phyloP scores from a whole-genome alignment of 2,797 vertebrate species.

The Falco biarmicus region DNA sequence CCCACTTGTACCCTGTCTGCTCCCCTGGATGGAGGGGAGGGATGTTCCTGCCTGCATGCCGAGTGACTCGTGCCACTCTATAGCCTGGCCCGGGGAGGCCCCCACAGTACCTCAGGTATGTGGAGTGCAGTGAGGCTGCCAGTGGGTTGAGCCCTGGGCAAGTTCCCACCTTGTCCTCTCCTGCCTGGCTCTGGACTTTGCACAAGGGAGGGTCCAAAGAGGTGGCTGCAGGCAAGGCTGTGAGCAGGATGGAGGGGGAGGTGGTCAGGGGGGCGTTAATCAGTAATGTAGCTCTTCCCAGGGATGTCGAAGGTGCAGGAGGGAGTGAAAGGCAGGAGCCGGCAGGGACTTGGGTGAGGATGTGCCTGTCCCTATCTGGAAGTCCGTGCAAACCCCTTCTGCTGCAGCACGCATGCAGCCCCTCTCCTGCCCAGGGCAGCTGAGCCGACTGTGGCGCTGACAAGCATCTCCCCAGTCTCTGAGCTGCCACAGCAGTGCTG shows the following conservation, averaged over 20 bases:
- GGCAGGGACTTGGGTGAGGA: background rate
- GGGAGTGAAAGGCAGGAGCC: background rate
- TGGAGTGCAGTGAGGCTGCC: background rate
- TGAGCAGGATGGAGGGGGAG: background rate
- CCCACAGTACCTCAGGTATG: background rate
- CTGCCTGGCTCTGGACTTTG: background rate
- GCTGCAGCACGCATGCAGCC: background rate
- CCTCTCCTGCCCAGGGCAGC: background rate
- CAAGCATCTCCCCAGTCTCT: background rate
- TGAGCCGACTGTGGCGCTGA: fast-evolving
- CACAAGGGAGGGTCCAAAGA: background rate
- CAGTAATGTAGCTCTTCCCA: background rate
- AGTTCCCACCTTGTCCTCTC: background rate
- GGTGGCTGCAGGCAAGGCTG: background rate
- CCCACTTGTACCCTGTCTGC: background rate
- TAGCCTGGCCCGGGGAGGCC: background rate
- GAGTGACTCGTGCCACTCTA: fast-evolving
- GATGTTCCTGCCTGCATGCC: fast-evolving
- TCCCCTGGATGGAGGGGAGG: background rate
- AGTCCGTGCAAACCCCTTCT: background rate
- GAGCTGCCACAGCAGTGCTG: background rate
- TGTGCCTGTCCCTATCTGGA: background rate
- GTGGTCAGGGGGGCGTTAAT: background rate
- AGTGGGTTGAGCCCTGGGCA: fast-evolving
- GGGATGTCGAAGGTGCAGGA: background rate